These are phyloP conservation scores for Acanthosepion pharaonis DNA, from an alignment of 2,888 invertebrate species.

Conservation along the genomic window DNA sequence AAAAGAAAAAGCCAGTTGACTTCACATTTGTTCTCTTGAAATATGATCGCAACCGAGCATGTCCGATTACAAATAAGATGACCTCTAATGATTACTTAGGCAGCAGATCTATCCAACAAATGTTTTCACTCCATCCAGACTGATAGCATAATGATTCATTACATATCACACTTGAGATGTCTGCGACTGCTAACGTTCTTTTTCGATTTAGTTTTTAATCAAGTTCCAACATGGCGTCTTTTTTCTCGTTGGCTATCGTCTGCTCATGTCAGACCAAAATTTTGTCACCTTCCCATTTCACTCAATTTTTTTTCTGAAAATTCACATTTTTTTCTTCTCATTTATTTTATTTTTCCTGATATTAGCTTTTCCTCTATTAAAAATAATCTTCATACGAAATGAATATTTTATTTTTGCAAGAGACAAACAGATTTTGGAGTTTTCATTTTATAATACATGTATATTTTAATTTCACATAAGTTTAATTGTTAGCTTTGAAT, in stretches of 20 bases:
- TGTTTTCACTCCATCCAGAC: neutral
- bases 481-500: neutral
- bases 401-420: neutral
- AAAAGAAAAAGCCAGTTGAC: neutral
- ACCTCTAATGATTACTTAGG: neutral
- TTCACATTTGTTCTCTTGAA: neutral
- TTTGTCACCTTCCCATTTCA: neutral
- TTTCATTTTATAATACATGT: neutral
- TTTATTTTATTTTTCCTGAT: too few relatives aligned
- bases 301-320: neutral
- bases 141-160: slow-evolving; percentile 13
- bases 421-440: neutral
- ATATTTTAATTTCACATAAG: neutral
- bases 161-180: neutral
- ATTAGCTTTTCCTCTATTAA: neutral
- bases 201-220: neutral
- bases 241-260: neutral
- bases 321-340: too few relatives aligned
- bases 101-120: neutral
- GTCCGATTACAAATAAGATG: neutral
- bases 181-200: neutral
- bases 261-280: neutral
- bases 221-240: neutral
- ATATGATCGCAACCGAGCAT: neutral
- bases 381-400: neutral